phyloP scores from a whole-genome alignment of 2,797 vertebrate species.

The Pelochelys cantorii region DNA sequence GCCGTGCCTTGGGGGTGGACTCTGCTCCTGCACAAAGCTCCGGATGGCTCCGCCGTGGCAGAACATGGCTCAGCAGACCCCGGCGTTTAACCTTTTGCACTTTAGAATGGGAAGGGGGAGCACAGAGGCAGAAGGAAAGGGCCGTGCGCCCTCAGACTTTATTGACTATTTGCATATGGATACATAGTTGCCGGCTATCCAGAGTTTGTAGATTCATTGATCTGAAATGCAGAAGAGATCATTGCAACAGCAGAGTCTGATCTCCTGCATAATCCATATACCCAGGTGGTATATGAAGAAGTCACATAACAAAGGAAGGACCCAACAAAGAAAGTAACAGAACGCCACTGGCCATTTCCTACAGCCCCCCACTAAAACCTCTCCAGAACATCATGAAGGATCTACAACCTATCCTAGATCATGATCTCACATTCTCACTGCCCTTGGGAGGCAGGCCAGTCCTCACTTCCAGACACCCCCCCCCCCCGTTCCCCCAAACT shows the following conservation, averaged over 20 bases:
- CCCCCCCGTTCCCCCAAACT: no score
- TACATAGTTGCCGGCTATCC: not conserved
- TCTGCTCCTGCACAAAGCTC: not conserved
- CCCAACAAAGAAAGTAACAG: no score
- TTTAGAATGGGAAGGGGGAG: not conserved
- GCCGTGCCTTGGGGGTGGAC: not conserved
- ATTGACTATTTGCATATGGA: not conserved
- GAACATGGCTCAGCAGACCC: constrained; percentile 12
- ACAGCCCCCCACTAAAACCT: no score
- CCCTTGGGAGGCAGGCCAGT: no score
- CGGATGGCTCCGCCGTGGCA: not conserved
- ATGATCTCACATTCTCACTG: no score
- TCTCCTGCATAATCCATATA: not conserved
- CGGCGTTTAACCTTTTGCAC: not conserved
- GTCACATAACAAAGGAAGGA: no score
- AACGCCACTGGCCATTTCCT: no score
- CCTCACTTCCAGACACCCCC: no score
- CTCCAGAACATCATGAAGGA: no score
- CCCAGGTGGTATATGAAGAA: no score
- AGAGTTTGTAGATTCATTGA: not conserved
- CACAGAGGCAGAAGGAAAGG: not conserved
- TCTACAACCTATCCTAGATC: no score
- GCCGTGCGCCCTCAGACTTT: not conserved
- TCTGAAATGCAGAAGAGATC: not conserved
- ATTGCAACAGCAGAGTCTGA: accelerated